Conservation (phyloP, 2,113 vertebrate species). For the Mormyrus lacerda region DNA sequence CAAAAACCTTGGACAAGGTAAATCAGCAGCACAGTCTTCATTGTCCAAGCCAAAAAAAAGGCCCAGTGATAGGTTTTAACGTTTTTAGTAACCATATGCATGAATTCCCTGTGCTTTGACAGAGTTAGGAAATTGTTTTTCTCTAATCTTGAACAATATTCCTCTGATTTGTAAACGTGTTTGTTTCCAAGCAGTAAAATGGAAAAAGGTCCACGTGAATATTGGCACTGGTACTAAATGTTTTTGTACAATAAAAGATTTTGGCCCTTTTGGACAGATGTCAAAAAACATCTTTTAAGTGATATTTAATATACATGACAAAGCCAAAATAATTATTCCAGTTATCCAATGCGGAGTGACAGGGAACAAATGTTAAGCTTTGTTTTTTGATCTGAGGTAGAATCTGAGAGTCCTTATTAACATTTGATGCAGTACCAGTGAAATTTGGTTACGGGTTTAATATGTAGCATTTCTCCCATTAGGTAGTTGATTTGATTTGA, state of each 20-base stretch:
- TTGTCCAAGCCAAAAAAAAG: neutral
- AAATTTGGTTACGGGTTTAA: neutral
- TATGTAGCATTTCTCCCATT: neutral
- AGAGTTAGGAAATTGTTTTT: neutral
- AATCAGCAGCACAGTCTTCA: neutral
- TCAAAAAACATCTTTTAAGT: neutral
- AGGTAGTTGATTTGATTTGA: neutral
- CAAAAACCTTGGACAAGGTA: neutral
- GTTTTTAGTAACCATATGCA: neutral
- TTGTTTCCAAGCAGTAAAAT: neutral
- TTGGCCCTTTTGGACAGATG: neutral
- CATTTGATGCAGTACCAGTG: neutral
- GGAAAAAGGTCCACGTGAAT: neutral
- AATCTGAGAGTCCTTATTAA: neutral
- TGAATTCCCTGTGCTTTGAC: neutral
- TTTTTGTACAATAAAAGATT: neutral
- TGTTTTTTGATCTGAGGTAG: neutral
- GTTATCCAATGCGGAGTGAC: neutral
- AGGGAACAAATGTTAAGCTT: neutral
- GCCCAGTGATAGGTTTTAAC: neutral
- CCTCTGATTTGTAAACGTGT: neutral
- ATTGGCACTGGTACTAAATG: neutral
- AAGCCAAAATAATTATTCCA: neutral
- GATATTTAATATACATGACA: neutral
- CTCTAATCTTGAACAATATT: neutral